Evolutionary conservation across 2,888 invertebrate genomes (phyloP), one percentile per base, ranked within the genome.

Genomic region (Lissonota sp.): DNA sequence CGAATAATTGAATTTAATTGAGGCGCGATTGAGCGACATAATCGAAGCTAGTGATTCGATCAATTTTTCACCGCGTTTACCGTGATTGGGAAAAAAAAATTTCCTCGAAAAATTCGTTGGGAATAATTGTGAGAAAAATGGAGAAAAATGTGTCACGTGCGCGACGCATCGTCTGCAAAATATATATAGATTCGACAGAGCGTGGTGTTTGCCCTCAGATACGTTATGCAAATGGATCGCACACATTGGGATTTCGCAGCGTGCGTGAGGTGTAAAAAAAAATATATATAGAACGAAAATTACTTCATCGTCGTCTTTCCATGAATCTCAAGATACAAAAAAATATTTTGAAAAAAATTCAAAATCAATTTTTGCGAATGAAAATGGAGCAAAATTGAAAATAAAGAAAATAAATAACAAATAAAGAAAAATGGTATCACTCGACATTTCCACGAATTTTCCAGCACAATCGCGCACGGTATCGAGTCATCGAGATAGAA

Each of bases 201-300:
- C 26, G 42, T 79, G 44, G 42, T 79, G 44, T 69, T 74, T 70
- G 70, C 64, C 42, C 53, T 70, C 8, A 57, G 55, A 57, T 63
- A 64, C 46, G 39, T 70, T 71, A 79, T 62, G 75, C 75, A 60
- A 71, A 75, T 70, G 26, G 49, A 64, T 26, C 49, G 12, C 26
- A 6, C 46, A 26, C n/a, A 12, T 53, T 12, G 53, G 16, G 12
- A 2, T 53, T 53, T 6, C 14, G 16, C 6, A 26, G 26, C 26
- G 26, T 26, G 26, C 26, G 26, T 26, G 26, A 26, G 26, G 26
- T 26, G 26, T 3, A 26, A 26, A 26, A 26, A 26, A 26, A 26
- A 2, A 26, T 26, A 26, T 26, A 26, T 26, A 26, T 26, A 26
- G 26, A 26, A 26, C 26, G 26, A 26, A 26, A 26, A 26, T 26